phyloP scores from a whole-genome alignment of 2,797 vertebrate species.

The Phataginus tricuspis region DNA sequence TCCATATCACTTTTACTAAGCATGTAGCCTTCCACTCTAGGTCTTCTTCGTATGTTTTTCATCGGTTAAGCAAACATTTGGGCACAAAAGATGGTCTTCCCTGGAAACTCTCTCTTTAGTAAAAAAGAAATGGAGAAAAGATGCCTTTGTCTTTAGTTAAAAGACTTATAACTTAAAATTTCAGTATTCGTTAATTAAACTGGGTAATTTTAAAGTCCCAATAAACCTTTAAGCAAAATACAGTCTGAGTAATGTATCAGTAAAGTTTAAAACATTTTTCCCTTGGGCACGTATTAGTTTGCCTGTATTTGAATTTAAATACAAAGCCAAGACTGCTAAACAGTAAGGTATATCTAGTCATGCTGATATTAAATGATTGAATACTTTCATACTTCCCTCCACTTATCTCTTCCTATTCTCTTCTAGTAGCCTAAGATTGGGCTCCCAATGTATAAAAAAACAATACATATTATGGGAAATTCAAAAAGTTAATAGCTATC shows the following conservation, averaged over 20 bases:
- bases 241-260: neutral
- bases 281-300: neutral
- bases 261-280: neutral
- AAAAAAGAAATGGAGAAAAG: conserved; percentile 22
- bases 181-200: neutral
- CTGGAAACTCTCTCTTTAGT: neutral
- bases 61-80: neutral
- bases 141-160: neutral
- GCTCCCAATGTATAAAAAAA: conserved; percentile 14
- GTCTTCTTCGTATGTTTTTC: neutral
- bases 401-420: neutral
- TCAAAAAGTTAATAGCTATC: conserved; percentile 34
- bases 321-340: conserved; percentile 31
- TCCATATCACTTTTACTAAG: neutral
- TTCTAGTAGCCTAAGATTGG: conserved; percentile 24
- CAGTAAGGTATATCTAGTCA: neutral
- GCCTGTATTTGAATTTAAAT: conserved; percentile 39
- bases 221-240: conserved; percentile 50
- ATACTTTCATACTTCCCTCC: neutral
- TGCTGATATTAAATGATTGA: neutral
- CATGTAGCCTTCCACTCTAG: neutral
- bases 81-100: conserved; percentile 11
- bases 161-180: conserved; percentile 37
- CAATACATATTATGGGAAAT: neutral
- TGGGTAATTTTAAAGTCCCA: conserved; percentile 41